Evolutionary conservation across 2,113 vertebrate species (phyloP).

Genomic region (Heliornis fulica): DNA sequence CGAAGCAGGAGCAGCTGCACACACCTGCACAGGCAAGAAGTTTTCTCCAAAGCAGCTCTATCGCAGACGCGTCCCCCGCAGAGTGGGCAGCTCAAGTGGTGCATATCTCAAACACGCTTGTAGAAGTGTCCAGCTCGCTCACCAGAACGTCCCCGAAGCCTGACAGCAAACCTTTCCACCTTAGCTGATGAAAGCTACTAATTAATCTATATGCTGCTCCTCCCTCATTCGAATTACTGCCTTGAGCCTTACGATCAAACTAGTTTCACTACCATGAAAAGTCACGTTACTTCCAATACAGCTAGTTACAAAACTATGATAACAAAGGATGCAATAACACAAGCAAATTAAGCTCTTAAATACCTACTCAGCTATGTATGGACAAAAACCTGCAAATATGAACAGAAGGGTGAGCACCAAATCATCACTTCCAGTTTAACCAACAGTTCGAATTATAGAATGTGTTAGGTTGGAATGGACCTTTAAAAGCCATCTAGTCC

Average conservation of each 20-base stretch:
- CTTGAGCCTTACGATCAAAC: not conserved
- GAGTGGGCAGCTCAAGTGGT: fast-evolving
- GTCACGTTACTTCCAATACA: not conserved
- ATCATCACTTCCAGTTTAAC: not conserved
- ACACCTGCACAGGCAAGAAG: not conserved
- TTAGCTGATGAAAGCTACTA: not conserved
- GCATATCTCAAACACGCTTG: fast-evolving
- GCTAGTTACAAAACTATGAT: not conserved
- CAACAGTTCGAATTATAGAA: not conserved
- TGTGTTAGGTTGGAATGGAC: too few relatives aligned
- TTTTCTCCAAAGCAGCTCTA: not conserved
- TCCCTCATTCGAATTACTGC: not conserved
- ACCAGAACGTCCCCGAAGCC: not conserved
- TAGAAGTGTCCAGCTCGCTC: not conserved
- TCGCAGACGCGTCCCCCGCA: fast-evolving
- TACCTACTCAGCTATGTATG: fast-evolving
- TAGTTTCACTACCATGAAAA: constrained; percentile 6
- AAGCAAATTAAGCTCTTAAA: not conserved
- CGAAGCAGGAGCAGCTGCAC: not conserved
- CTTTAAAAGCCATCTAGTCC: too few relatives aligned
- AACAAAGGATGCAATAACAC: not conserved
- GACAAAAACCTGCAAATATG: not conserved
- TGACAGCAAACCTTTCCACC: not conserved
- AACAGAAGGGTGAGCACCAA: not conserved
- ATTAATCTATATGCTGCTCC: not conserved